Base-by-base conservation (phyloP, 2,888 invertebrate genomes). In the Nezara viridula region DNA sequence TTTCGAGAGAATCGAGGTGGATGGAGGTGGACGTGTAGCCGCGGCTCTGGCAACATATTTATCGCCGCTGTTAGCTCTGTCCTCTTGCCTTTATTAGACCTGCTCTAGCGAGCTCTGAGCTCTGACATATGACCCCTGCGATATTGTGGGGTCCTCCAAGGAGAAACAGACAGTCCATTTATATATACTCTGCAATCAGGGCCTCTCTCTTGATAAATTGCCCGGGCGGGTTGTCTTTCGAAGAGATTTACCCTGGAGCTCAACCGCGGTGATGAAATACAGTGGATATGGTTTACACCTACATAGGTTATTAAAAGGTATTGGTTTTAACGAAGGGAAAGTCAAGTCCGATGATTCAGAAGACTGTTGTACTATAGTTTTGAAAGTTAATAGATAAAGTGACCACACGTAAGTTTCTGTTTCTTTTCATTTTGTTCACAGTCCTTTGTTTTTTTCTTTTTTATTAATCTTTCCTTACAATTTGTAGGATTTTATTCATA, bases 141-240 rank as follows among this genome's bases (percentile, higher is more conserved):
- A 81, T 81, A 81, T 81, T 81, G 81, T 81, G 81, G 81, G 10
- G 44, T 81, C 14, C 81, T 44, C 44, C 81, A 81, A 81, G 81
- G 81, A 47, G 44, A n/a, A 40, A 47, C 44, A 47, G 81, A 81
- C 81, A 81, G 81, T 44, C 81, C 81, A 81, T 81, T 81, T 81
- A 81, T 81, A 81, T 81, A 81, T 81, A 40, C 81, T 44, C 81
- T 81, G 81, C 47, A 81, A 81, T 81, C 81, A 81, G 81, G 14
- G 40, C 81, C 14, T 47, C 16, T 47, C 81, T n/a, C n/a, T n/a
- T 44, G 81, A 81, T 81, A 47, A n/a, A 81, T 81, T 37, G 66
- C 19, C 19, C 0, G 6, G 6, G 7, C 16, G 66, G 37, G 37
- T 37, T 73, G 66, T 73, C 66, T 21, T 37, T 73, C 37, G 19